Percentiles rank a stretch among this genome's conserved stretches.
Evolutionary conservation across 2,797 vertebrate genomes (phyloP).

Genomic region (Lagodon rhomboides): DNA sequence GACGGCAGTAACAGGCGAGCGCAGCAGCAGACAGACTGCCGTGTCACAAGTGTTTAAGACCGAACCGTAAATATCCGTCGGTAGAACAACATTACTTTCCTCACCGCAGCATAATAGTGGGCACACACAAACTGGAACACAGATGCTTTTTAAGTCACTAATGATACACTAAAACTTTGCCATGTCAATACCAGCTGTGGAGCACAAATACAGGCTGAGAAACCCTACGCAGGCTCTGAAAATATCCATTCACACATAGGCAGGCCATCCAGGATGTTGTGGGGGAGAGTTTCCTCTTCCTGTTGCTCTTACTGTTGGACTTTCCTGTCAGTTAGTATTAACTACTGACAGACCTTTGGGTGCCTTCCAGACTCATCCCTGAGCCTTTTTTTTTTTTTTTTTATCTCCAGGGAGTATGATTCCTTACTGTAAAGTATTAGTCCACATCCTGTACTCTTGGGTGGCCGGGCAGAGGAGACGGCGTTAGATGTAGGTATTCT

Average conservation of each 20-base stretch:
- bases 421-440: constrained; percentile 68
- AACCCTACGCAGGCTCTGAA: constrained; percentile 63
- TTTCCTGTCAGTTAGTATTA: constrained; percentile 79
- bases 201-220: constrained; percentile 60
- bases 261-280: constrained; percentile 81
- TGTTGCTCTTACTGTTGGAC: constrained; percentile 82
- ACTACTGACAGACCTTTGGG: constrained; percentile 74
- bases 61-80: constrained; percentile 51
- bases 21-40: constrained; percentile 37
- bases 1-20: constrained; percentile 56
- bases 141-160: constrained; percentile 41
- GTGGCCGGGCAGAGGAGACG: constrained; percentile 70
- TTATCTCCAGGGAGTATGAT: constrained; percentile 59
- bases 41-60: constrained; percentile 35
- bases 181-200: constrained; percentile 57
- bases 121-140: constrained; percentile 15
- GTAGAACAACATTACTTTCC: constrained; percentile 42
- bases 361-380: constrained; percentile 76
- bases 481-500: constrained; percentile 37
- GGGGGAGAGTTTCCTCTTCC: constrained; percentile 83
- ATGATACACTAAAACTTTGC: constrained; percentile 47
- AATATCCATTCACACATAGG: constrained; percentile 76
- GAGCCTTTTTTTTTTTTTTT: constrained; percentile 36
- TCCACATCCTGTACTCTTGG: constrained; percentile 81
- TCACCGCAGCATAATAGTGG: constrained; percentile 1